Conservation (phyloP, 2,797 vertebrate species). For the Synanceia verrucosa region DNA sequence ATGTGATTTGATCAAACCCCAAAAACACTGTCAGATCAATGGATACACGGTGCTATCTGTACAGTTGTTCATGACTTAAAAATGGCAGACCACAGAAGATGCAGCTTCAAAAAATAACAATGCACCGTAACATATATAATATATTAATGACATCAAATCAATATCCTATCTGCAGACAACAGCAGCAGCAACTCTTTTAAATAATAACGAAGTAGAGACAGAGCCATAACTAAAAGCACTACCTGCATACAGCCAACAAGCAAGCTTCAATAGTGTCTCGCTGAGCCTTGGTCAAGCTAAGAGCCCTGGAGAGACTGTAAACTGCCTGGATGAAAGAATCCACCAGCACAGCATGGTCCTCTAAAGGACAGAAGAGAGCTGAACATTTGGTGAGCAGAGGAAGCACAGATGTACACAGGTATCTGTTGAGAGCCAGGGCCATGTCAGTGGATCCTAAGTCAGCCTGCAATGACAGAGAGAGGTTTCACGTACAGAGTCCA, state of each 20-base stretch:
- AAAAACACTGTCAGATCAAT: not conserved
- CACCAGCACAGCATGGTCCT: constrained; percentile 85
- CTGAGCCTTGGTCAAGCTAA: constrained; percentile 94
- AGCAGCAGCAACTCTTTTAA: not conserved
- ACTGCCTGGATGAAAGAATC: constrained; percentile 90
- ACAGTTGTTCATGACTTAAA: not conserved
- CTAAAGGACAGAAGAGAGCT: constrained; percentile 86
- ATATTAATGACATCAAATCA: not conserved
- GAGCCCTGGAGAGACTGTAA: constrained; percentile 90
- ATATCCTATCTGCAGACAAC: not conserved
- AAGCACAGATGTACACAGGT: constrained; percentile 90
- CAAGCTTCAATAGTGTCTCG: constrained; percentile 92
- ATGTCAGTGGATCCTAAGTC: constrained; percentile 93
- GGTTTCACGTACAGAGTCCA: constrained; percentile 1
- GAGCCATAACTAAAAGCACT: constrained; percentile 26
- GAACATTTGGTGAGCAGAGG: constrained; percentile 91
- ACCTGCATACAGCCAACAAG: constrained; percentile 92
- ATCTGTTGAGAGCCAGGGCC: constrained; percentile 95
- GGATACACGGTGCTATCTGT: not conserved
- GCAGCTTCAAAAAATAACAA: not conserved
- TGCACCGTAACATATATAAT: not conserved
- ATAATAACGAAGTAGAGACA: not conserved
- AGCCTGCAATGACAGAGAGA: constrained; percentile 72
- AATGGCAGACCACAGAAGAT: not conserved
- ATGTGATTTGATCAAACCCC: not conserved